Evolutionary conservation across 37 sponge, comb jelly and placozoan genomes (phyloP).

Genomic region (Cliona cf. orientalis): DNA sequence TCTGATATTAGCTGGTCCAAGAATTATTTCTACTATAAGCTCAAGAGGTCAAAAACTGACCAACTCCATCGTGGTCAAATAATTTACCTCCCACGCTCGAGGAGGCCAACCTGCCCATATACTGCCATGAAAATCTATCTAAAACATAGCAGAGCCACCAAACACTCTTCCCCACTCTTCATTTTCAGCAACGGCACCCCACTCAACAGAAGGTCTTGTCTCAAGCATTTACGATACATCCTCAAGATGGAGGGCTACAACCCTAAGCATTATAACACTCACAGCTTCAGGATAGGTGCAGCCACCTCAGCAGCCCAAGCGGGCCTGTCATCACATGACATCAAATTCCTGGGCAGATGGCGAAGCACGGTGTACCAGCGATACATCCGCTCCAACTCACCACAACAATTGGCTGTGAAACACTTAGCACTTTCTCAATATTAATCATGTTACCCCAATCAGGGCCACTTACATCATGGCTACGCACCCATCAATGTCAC

Average conservation of each 20-base stretch:
- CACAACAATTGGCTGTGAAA: too few relatives aligned
- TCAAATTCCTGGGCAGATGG: neutral
- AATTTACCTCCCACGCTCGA: neutral
- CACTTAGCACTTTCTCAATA: too few relatives aligned
- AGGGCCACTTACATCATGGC: too few relatives aligned
- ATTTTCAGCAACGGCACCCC: neutral
- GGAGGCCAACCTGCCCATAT: neutral
- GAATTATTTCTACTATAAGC: neutral
- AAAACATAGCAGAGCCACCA: neutral
- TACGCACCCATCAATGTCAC: too few relatives aligned
- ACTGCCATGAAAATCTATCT: constrained; percentile 5
- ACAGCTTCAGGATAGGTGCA: too few relatives aligned
- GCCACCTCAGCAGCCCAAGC: too few relatives aligned
- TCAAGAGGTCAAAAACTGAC: constrained; percentile 21
- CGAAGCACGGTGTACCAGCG: neutral
- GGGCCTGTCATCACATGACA: neutral
- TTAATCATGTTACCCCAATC: too few relatives aligned
- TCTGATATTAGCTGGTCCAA: neutral
- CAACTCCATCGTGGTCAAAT: constrained; percentile 12
- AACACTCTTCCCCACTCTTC: constrained; percentile 5
- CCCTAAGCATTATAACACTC: too few relatives aligned
- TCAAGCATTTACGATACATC: neutral
- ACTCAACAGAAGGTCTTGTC: neutral
- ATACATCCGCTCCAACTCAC: neutral
- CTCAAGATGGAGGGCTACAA: neutral